Base-by-base conservation (phyloP, 2,113 vertebrate genomes). In the Rhabdornis inornatus region DNA sequence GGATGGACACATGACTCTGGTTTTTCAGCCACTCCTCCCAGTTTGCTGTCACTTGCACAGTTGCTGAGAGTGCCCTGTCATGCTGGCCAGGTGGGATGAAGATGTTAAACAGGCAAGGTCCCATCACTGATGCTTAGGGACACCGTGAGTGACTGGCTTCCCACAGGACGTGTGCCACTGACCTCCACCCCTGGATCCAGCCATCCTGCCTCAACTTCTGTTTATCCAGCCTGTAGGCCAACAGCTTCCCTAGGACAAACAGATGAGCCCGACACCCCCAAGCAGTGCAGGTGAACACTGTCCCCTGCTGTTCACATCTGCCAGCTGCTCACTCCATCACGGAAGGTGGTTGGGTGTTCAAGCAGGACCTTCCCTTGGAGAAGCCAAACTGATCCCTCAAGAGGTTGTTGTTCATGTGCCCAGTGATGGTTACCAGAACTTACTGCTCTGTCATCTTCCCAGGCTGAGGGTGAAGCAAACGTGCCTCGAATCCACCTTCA, bases 331-430 rank as follows among this genome's bases (percentile, higher is more conserved):
- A 11, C 20, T 42, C 30, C 27, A 16, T 21, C 42, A 33, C 0
- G 0, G 63, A 57, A 66, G 15, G 37, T 5, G 23, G 5, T 21
- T 6, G 2, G 17, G 15, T 31, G 24, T 24, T 11, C 30, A 28
- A 56, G 57, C 31, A 76, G 42, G 42, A 42, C 37, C 24, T 40
- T 19, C 30, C 47, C 15, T 39, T 16, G 28, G 42, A 47, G 47
- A 53, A 35, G 53, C 37, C 0, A 1, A 35, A 47, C n/a, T 66
- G 57, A 42, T 6, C 27, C 12, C 61, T 60, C 45, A 63, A 59
- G 1, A 4, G 14, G 53, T 13, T 24, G 13, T 12, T 24, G 31
- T 40, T 60, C 3, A 0, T 14, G n/a, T n/a, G 31, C n/a, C 25
- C 11, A 33, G 39, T 45, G 42, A 10, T 6, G 16, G 31, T 55